Conservation (phyloP, 1,140 invertebrate genomes). For the Drosophila nigromelanica region DNA sequence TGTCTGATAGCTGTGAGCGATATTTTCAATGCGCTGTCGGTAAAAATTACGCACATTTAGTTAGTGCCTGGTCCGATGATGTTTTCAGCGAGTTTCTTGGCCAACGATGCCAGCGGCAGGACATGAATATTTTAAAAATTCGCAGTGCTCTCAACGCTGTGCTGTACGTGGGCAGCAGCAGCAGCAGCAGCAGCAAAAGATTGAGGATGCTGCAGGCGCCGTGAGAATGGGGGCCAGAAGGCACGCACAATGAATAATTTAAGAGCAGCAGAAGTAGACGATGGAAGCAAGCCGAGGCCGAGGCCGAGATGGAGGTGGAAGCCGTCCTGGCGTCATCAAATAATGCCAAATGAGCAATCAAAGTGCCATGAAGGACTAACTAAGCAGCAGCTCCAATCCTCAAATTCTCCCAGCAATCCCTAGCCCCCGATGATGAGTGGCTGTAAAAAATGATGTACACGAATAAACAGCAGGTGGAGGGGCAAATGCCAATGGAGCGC, state of each 20-base stretch:
- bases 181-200: conserved; percentile 18
- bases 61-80: conserved; percentile 54
- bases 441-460: conserved; percentile 79
- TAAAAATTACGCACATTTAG: conserved; percentile 81
- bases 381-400: conserved; percentile 49
- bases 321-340: conserved; percentile 66
- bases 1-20: conserved; percentile 54
- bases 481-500: conserved; percentile 59
- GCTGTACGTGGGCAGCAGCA: conserved; percentile 35
- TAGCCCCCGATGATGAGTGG: conserved; percentile 56
- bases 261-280: conserved; percentile 32
- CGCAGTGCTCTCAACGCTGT: conserved; percentile 52
- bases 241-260: conserved; percentile 72
- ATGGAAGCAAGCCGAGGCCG: not conserved
- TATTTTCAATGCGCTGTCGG: conserved; percentile 75
- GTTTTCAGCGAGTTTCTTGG: conserved; percentile 61
- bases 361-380: conserved; percentile 75
- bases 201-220: conserved; percentile 21
- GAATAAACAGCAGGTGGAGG: conserved; percentile 54
- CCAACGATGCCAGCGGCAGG: conserved; percentile 65
- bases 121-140: conserved; percentile 80
- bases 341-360: conserved; percentile 82
- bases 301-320: not conserved
- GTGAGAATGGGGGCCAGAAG: not conserved
- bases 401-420: not conserved